phyloP scores from a whole-genome alignment of 2,113 vertebrate genomes.

The Centrocercus urophasianus region DNA sequence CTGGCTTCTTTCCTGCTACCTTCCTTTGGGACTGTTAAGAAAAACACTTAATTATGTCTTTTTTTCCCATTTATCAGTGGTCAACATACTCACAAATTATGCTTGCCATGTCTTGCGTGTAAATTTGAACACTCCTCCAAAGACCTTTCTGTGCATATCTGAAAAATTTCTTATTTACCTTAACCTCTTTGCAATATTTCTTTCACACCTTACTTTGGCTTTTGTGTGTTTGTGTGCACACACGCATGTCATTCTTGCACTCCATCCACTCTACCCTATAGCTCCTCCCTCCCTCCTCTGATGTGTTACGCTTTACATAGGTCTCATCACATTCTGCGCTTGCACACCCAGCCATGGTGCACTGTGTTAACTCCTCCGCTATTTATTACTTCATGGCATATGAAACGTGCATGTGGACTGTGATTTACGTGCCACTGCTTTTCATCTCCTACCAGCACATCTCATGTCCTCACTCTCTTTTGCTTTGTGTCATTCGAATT shows the following conservation, averaged over 20 bases:
- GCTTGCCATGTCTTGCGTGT: background rate
- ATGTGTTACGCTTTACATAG: background rate
- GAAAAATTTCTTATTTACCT: conserved; percentile 33
- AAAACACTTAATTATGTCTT: conserved; percentile 23
- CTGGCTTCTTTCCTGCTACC: background rate
- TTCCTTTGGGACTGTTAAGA: conserved; percentile 46
- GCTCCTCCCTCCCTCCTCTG: background rate
- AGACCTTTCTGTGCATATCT: background rate
- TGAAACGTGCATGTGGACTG: background rate
- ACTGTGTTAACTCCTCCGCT: background rate
- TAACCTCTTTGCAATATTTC: conserved; percentile 12
- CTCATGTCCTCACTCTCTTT: background rate
- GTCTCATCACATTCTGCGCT: background rate
- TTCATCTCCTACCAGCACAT: background rate
- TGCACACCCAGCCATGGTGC: background rate
- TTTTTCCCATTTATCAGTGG: conserved; percentile 2
- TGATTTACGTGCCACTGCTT: conserved; percentile 1
- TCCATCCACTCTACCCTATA: background rate
- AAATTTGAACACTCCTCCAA: conserved; percentile 7
- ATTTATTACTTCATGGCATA: background rate
- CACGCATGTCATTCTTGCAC: background rate
- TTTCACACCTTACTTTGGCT: background rate
- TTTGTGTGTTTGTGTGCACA: background rate
- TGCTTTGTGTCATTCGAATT: background rate
- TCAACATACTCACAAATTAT: conserved; percentile 39